Percentiles rank a stretch among this genome's conserved stretches.
These are phyloP conservation scores for Hyles lineata DNA, from an alignment of 2,888 invertebrate species.

Conservation along the genomic window DNA sequence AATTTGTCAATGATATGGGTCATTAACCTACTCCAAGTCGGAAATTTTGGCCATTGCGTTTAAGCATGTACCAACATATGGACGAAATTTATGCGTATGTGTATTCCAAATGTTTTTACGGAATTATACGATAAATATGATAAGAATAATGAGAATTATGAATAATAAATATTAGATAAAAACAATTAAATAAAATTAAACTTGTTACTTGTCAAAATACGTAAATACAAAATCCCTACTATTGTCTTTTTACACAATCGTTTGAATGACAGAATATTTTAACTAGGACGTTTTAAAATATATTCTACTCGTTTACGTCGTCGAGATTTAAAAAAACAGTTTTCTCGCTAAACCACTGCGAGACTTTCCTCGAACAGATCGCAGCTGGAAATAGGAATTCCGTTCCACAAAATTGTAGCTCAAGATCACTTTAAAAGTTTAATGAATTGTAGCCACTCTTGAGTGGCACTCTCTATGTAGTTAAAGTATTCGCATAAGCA, in stretches of 20 bases:
- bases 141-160: too few species aligned
- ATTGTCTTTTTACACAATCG: not conserved
- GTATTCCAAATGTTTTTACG: too few species aligned
- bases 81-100: too few species aligned
- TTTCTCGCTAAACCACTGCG: not conserved
- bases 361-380: not conserved
- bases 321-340: not conserved
- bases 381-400: constrained; percentile 20
- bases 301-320: not conserved
- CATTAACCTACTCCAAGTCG: too few species aligned
- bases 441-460: constrained; percentile 31
- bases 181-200: too few species aligned
- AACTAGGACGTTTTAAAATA: not conserved
- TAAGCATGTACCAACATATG: too few species aligned
- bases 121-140: too few species aligned
- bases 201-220: too few species aligned
- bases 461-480: constrained; percentile 31
- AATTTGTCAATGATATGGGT: too few species aligned
- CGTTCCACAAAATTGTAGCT: not conserved
- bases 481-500: not conserved
- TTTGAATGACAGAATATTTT: not conserved
- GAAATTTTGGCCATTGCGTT: too few species aligned
- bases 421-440: constrained; percentile 30
- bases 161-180: too few species aligned
- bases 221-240: too few species aligned